Percentiles rank a stretch among this genome's conserved stretches.
Conservation (phyloP, 2,113 vertebrate species). For the Microcebus murinus region DNA sequence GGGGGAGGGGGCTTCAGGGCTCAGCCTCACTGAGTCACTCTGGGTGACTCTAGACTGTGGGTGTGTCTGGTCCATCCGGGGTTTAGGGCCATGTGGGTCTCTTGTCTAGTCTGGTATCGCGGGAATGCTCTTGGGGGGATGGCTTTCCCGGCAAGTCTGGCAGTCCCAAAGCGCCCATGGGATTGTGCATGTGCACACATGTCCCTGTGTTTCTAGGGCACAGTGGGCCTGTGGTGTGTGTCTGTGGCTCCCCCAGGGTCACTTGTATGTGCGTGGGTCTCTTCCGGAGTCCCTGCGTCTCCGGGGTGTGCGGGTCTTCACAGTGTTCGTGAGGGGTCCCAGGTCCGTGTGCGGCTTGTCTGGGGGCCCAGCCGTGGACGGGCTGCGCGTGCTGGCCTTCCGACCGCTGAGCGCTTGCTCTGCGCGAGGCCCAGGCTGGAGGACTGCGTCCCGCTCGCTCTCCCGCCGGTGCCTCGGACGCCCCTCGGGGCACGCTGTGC, state of each 20-base stretch:
- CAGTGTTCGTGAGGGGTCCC: not conserved
- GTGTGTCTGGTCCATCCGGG: not conserved
- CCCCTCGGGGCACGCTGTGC: not conserved
- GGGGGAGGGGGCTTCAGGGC: too few relatives aligned
- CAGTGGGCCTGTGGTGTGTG: not conserved
- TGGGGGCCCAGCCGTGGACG: not conserved
- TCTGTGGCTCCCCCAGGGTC: not conserved
- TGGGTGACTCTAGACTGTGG: not conserved
- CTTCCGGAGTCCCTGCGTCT: not conserved
- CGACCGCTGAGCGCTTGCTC: not conserved
- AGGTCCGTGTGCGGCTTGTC: not conserved
- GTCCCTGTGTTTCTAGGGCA: not conserved
- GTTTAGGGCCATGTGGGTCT: not conserved
- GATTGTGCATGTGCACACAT: rapidly evolving
- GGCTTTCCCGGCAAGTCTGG: not conserved
- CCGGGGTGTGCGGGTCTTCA: not conserved
- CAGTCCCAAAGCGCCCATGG: rapidly evolving
- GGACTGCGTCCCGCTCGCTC: not conserved
- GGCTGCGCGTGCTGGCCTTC: rapidly evolving
- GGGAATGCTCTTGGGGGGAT: not conserved
- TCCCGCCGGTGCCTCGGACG: not conserved
- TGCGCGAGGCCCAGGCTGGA: not conserved
- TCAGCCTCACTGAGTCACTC: not conserved
- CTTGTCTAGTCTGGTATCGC: not conserved
- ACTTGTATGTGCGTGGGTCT: not conserved